phyloP scores from a whole-genome alignment of 2,113 vertebrate species.

The Rhagologus leucostigma region DNA sequence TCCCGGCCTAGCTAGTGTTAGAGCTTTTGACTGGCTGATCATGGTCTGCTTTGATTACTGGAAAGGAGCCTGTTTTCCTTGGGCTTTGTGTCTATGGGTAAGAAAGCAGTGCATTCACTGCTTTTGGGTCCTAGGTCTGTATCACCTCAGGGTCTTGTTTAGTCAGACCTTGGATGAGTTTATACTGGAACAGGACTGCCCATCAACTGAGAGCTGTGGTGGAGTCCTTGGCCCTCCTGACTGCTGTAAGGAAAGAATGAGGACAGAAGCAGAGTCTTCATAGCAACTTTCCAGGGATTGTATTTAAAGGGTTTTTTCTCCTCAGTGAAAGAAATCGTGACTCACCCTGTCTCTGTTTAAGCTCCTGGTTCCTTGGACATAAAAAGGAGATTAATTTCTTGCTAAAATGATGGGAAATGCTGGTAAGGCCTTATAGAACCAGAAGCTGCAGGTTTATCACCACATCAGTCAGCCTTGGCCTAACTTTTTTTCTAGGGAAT shows the following conservation, averaged over 20 bases:
- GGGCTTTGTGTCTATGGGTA: not conserved
- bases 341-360: not conserved
- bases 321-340: not conserved
- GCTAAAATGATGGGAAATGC: not conserved
- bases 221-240: not conserved
- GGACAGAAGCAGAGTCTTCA: not conserved
- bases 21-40: not conserved
- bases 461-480: not conserved
- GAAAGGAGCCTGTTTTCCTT: conserved; percentile 36
- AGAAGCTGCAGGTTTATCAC: not conserved
- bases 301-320: not conserved
- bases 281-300: not conserved
- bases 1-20: not conserved
- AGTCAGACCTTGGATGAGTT: conserved; percentile 11
- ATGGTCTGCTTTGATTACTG: conserved; percentile 4
- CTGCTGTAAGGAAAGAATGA: not conserved
- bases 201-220: not conserved
- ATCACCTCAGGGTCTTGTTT: conserved; percentile 25
- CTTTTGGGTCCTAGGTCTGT: not conserved
- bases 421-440: not conserved
- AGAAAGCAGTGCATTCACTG: conserved; percentile 8
- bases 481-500: not conserved
- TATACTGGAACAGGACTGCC: not conserved
- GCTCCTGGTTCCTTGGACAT: not conserved
- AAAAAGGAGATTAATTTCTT: not conserved